Base-by-base conservation (phyloP, 2,888 invertebrate genomes). In the Drosophila yooni region DNA sequence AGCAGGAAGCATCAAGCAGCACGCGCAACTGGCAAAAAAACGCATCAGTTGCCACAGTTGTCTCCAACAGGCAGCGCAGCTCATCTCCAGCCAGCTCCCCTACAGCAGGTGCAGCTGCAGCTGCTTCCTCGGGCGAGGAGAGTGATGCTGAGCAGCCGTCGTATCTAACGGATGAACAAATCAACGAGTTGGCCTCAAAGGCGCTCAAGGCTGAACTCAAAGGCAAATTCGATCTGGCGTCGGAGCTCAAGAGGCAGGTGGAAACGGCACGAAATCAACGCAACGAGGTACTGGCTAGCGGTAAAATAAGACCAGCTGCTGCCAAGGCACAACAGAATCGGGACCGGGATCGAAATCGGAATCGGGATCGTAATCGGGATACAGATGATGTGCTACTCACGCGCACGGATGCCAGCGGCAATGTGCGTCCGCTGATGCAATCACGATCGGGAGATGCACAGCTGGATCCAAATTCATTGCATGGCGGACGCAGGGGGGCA, bases 131-230 rank as follows among this genome's bases (percentile, higher is more conserved):
- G 4, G 25, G 13, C 18, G 31, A 40, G 0, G 65, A 80, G 4
- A 61, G 61, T 51, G 56, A 50, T 25, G 25, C 8, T 4, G 25
- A 25, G n/a, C 43, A 51, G 31, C 15, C 48, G 3, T 31, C 31
- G 10, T 52, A 92, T 61, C 92, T 97, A 25, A 95, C 96, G 52
- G 96, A 97, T 93, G 95, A 96, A 81, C 97, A 99, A 92, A 95
- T 98, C 95, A 99, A 99, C 93, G 96, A 96, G 83, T 92, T 99
- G 50, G 98, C 96, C 48, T 98, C 99, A 2, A 98, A 97, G 94
- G 95, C 98, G 75, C 94, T 99, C 0, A 98, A 98, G 94, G 99
- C 99, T 18, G 98, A 99, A 95, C 95, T 99, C 83, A 95, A 98
- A 94, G 99, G 98, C 25, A 96, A 99, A 91, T 93, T 92, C 91